phyloP scores from a whole-genome alignment of 1,140 invertebrate species.

The Epicauta chinensis region DNA sequence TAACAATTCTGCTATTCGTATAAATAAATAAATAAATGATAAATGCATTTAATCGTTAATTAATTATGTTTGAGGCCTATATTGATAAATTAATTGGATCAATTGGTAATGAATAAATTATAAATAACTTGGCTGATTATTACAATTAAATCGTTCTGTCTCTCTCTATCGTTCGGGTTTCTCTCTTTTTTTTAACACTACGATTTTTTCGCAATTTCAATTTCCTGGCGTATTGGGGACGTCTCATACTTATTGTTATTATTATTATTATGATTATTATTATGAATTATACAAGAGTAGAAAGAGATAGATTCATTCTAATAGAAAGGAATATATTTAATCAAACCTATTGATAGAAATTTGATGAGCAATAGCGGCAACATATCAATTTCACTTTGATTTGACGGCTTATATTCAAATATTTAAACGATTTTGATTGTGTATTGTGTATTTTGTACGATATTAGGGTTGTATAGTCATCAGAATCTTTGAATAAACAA shows the following conservation, averaged over 20 bases:
- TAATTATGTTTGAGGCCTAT: too few species aligned
- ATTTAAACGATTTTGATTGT: slow-evolving; percentile 12
- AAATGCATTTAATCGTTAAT: too few species aligned
- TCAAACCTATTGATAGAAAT: slow-evolving; percentile 6
- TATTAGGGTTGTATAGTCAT: neutral
- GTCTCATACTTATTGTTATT: neutral
- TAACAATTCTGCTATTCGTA: too few species aligned
- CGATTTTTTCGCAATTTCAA: neutral
- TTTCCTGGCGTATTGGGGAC: neutral
- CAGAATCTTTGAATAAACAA: neutral
- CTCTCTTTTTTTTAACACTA: too few species aligned
- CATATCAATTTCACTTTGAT: slow-evolving; percentile 17
- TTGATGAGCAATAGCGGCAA: slow-evolving; percentile 9
- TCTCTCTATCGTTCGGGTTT: too few species aligned
- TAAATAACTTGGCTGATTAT: too few species aligned
- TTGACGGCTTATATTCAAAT: slow-evolving; percentile 10
- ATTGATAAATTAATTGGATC: too few species aligned
- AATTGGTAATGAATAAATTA: too few species aligned
- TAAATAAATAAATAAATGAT: too few species aligned
- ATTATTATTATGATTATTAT: neutral
- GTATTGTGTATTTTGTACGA: slow-evolving; percentile 1
- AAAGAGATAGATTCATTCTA: too few species aligned
- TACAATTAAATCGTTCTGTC: too few species aligned
- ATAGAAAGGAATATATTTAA: neutral
- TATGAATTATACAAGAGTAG: too few species aligned